These are phyloP conservation scores for Scaeva pyrastri DNA, from an alignment of 2,888 invertebrate genomes.

Conservation along the genomic window DNA sequence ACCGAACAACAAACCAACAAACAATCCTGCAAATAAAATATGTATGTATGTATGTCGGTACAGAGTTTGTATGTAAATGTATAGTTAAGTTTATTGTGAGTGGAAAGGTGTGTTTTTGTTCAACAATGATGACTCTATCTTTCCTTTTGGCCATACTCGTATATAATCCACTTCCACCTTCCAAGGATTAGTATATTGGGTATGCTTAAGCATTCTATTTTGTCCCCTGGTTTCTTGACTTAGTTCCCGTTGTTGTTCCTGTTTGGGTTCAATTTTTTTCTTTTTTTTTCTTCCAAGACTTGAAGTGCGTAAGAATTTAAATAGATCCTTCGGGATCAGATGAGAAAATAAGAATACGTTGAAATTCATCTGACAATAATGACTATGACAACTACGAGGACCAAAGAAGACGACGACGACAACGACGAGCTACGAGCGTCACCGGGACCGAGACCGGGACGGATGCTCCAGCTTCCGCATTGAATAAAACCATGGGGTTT, in stretches of 20 bases:
- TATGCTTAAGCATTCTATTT: constrained; percentile 28
- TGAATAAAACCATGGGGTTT: background rate
- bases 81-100: background rate
- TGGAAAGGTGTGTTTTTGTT: constrained; percentile 14
- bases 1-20: background rate
- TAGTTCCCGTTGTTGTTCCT: background rate
- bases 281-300: background rate
- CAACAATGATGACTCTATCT: constrained; percentile 11
- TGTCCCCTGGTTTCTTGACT: constrained; percentile 10
- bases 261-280: background rate
- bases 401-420: background rate
- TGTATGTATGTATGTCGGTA: background rate
- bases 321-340: constrained; percentile 36
- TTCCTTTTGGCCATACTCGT: background rate
- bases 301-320: constrained; percentile 37
- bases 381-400: constrained; percentile 1
- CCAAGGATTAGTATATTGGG: constrained; percentile 34
- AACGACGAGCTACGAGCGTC: background rate
- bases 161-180: constrained; percentile 17
- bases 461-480: constrained; percentile 5
- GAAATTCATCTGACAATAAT: constrained; percentile 26
- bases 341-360: constrained; percentile 1
- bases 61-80: background rate
- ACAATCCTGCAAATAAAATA: constrained; percentile 7
- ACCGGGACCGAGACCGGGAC: background rate